These are phyloP conservation scores for Sebastes hubbsi DNA, from an alignment of 2,797 vertebrate species.

Conservation along the genomic window DNA sequence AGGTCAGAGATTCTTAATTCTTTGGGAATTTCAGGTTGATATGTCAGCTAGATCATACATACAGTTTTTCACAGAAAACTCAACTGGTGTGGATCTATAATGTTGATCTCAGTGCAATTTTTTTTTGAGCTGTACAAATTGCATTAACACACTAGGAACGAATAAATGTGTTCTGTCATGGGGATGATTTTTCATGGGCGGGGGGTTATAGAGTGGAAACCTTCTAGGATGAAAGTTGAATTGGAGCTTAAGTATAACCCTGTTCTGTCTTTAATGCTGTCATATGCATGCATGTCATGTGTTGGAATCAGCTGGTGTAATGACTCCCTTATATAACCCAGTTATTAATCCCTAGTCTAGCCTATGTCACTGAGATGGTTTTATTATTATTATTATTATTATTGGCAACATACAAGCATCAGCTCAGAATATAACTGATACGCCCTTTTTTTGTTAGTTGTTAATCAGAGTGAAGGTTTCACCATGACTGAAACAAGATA, in stretches of 20 bases:
- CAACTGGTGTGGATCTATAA: background rate
- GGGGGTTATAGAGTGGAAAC: background rate
- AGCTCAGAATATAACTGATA: background rate
- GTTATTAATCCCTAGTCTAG: constrained; percentile 5
- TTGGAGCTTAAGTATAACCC: background rate
- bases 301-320: constrained; percentile 13
- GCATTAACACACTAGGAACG: background rate
- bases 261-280: background rate
- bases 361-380: constrained; percentile 1
- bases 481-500: background rate
- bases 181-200: background rate
- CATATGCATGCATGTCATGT: background rate
- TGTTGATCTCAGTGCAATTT: background rate
- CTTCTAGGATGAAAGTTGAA: background rate
- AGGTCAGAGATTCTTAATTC: background rate
- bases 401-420: background rate
- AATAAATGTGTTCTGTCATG: background rate
- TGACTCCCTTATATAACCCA: constrained; percentile 19
- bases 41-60: background rate
- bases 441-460: background rate
- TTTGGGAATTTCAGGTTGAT: background rate
- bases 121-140: background rate
- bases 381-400: background rate
- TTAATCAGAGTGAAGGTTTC: background rate
- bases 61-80: background rate